phyloP scores from a whole-genome alignment of 2,113 vertebrate genomes.

The Archocentrus centrarchus region DNA sequence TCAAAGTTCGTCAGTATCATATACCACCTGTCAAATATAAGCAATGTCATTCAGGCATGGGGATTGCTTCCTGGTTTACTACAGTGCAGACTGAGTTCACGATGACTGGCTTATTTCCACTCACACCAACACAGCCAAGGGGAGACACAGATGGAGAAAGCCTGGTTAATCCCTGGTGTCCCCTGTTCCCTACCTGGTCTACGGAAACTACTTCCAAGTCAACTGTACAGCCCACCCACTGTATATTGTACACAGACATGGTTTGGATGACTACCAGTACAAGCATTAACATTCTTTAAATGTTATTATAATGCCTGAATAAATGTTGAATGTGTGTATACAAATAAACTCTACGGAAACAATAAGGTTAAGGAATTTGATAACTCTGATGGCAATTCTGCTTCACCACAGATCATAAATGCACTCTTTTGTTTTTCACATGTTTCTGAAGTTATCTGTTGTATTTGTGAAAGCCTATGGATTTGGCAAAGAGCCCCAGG shows the following conservation, averaged over 20 bases:
- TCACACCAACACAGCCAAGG: slow-evolving; percentile 29
- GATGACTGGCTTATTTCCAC: slow-evolving; percentile 14
- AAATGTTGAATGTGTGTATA: neutral
- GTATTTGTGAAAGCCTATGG: slow-evolving; percentile 1
- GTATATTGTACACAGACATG: neutral
- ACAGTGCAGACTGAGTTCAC: slow-evolving; percentile 1
- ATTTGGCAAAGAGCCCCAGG: slow-evolving; percentile 8
- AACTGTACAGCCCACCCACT: slow-evolving; percentile 49
- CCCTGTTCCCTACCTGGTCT: slow-evolving; percentile 4
- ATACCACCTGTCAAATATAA: slow-evolving; percentile 9
- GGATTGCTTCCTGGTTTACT: slow-evolving; percentile 22
- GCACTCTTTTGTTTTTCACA: neutral
- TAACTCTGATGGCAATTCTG: neutral
- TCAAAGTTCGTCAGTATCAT: slow-evolving; percentile 15
- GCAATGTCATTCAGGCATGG: neutral
- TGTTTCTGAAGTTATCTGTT: neutral
- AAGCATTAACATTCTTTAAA: neutral
- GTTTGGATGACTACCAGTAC: neutral
- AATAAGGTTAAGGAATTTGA: neutral
- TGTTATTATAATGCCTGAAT: neutral
- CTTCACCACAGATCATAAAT: neutral
- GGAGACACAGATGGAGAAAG: slow-evolving; percentile 1
- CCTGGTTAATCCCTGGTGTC: slow-evolving; percentile 12
- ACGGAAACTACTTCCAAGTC: slow-evolving; percentile 27
- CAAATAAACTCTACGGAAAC: neutral